Evolutionary conservation across 2,797 vertebrate genomes (phyloP).

Genomic region (Galaxias olidus): DNA sequence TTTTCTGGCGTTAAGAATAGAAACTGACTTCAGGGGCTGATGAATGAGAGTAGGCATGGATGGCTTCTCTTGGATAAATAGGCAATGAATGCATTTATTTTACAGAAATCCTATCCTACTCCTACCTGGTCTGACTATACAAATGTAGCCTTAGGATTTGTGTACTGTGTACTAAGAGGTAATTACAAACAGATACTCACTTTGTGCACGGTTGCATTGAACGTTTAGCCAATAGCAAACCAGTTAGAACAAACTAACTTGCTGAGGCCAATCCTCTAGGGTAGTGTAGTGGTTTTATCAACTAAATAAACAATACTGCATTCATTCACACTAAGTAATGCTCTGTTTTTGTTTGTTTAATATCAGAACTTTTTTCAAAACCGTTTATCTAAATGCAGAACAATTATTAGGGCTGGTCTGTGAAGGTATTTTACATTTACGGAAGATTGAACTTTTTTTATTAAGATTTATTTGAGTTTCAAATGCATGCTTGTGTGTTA

Average conservation of each 20-base stretch:
- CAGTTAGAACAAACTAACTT: constrained; percentile 24
- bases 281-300: constrained; percentile 36
- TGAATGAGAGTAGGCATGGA: constrained; percentile 30
- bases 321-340: no score
- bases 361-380: no score
- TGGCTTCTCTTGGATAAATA: constrained; percentile 52
- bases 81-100: constrained; percentile 44
- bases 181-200: constrained; percentile 13
- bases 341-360: no score
- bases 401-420: no score
- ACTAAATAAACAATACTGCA: constrained; percentile 33
- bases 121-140: constrained; percentile 48
- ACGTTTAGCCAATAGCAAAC: constrained; percentile 29
- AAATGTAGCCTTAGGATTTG: constrained; percentile 46
- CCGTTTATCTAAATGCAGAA: no score
- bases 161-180: constrained; percentile 42
- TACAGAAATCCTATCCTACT: constrained; percentile 47
- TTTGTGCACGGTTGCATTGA: constrained; percentile 62
- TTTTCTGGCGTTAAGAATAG: constrained; percentile 40
- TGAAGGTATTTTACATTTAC: no score
- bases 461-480: no score
- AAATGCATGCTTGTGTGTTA: no score
- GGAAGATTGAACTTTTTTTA: no score
- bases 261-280: constrained; percentile 35
- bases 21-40: constrained; percentile 38